Evolutionary conservation across 2,888 invertebrate genomes (phyloP).

Genomic region (Lomographa bimaculata): DNA sequence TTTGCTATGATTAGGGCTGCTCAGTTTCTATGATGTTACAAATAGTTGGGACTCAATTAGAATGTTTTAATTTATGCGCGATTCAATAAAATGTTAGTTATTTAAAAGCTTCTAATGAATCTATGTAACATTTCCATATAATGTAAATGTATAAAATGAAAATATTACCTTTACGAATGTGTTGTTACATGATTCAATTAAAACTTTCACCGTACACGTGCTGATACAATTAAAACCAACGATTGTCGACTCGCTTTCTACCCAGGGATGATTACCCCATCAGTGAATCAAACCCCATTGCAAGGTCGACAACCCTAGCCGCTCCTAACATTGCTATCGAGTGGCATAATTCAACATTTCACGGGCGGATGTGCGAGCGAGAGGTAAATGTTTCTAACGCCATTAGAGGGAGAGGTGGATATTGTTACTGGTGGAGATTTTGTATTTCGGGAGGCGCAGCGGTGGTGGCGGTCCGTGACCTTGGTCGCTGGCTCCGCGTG

Average conservation of each 20-base stretch:
- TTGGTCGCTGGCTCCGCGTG: conserved; percentile 68
- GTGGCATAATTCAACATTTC: conserved; percentile 56
- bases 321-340: conserved; percentile 55
- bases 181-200: too few species aligned
- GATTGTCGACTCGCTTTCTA: conserved; percentile 11
- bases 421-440: conserved; percentile 62
- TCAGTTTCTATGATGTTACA: conserved; percentile 6
- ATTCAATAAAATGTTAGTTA: too few species aligned
- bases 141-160: too few species aligned
- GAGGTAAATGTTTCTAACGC: conserved; percentile 39
- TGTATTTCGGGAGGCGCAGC: conserved; percentile 71
- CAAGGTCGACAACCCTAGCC: conserved; percentile 48
- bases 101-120: too few species aligned
- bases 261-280: conserved; percentile 33
- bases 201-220: background rate
- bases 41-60: too few species aligned
- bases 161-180: too few species aligned
- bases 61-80: too few species aligned
- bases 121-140: too few species aligned
- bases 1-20: conserved; percentile 81
- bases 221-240: conserved; percentile 5
- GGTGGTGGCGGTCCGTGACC: conserved; percentile 67
- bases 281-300: conserved; percentile 32
- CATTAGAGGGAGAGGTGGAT: conserved; percentile 50
- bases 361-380: conserved; percentile 52